These are phyloP conservation scores for Yponomeuta plumbellus DNA, from an alignment of 2,888 invertebrate species.

Conservation along the genomic window DNA sequence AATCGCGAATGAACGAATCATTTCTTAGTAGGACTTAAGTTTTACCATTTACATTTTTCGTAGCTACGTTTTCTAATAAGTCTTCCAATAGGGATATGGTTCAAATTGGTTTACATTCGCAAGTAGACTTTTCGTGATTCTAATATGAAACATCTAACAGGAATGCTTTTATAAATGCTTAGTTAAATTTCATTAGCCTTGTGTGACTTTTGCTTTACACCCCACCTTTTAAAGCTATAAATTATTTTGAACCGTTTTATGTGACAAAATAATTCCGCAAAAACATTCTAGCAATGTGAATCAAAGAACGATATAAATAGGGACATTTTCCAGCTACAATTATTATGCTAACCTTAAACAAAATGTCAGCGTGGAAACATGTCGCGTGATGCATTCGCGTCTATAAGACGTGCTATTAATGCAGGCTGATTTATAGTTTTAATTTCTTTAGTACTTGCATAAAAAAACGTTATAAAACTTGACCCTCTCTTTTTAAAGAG, in stretches of 20 bases:
- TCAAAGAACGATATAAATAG: background rate
- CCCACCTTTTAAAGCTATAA: no score
- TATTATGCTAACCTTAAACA: background rate
- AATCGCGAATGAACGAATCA: no score
- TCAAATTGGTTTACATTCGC: no score
- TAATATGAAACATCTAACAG: no score
- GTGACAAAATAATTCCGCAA: background rate
- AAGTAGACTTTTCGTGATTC: no score
- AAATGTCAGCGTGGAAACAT: background rate
- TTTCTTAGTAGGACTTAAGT: no score
- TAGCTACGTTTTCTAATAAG: no score
- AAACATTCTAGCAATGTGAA: background rate
- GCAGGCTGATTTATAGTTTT: background rate
- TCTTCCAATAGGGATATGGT: no score
- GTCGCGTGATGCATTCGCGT: constrained; percentile 2
- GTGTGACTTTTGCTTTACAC: no score
- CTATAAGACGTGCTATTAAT: background rate
- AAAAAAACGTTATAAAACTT: background rate
- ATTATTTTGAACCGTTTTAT: background rate
- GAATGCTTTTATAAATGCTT: no score
- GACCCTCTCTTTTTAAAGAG: background rate
- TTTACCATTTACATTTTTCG: no score
- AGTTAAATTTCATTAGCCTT: no score
- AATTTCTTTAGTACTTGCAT: background rate
- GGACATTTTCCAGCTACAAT: background rate